Evolutionary conservation across 2,797 vertebrate genomes (phyloP).

Genomic region (Acrossocheilus fasciatus): DNA sequence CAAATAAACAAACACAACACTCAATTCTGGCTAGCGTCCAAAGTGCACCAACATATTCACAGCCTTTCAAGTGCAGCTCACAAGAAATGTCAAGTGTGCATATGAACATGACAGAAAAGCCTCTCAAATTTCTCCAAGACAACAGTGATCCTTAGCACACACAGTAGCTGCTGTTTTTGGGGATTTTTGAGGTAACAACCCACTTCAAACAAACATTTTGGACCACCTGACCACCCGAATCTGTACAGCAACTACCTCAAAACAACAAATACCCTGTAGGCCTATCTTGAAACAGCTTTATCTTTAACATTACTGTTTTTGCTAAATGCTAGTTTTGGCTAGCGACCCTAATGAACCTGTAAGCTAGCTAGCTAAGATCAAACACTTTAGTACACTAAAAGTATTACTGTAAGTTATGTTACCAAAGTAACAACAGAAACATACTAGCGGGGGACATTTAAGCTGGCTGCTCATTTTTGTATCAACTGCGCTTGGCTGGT

Average conservation of each 20-base stretch:
- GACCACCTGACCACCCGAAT: background rate
- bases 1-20: constrained; percentile 30
- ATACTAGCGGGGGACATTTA: background rate
- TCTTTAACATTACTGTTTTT: background rate
- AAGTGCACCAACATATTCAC: constrained; percentile 34
- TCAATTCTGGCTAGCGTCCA: constrained; percentile 22
- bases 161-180: background rate
- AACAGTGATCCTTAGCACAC: background rate
- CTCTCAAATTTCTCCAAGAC: background rate
- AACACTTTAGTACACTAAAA: background rate
- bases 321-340: background rate
- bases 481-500: constrained; percentile 2
- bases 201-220: background rate
- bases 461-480: constrained; percentile 7
- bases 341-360: background rate
- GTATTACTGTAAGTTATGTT: background rate
- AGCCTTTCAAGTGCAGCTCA: constrained; percentile 22
- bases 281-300: background rate
- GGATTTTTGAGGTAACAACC: background rate
- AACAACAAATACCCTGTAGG: background rate
- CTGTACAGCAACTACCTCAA: background rate
- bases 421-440: constrained; percentile 16
- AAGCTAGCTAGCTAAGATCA: background rate
- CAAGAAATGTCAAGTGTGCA: constrained; percentile 27
- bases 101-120: constrained; percentile 13